A percentile compares a stretch with the other conserved stretches of the same genome.
Conservation (phyloP, 2,797 vertebrate genomes). For the Mormyrops attenuatus region DNA sequence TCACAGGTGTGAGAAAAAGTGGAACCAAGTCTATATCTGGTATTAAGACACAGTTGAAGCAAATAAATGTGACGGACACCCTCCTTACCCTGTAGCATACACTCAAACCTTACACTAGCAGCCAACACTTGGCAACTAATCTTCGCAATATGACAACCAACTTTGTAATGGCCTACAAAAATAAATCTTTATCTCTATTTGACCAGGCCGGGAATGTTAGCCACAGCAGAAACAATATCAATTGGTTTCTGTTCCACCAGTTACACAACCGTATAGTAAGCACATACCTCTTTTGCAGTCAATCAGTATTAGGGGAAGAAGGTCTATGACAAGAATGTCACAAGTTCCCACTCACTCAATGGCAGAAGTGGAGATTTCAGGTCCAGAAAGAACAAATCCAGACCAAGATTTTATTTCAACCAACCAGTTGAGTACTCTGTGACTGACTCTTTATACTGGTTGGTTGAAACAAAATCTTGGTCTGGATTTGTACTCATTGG, state of each 20-base stretch:
- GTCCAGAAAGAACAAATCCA: not conserved
- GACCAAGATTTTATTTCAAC: not conserved
- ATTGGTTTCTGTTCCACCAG: not conserved
- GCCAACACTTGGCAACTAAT: not conserved
- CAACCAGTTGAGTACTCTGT: not conserved
- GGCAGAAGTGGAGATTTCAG: not conserved
- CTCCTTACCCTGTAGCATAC: not conserved
- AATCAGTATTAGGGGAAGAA: not conserved
- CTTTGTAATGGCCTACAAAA: not conserved
- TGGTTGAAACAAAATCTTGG: no score
- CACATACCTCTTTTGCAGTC: not conserved
- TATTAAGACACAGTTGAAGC: not conserved
- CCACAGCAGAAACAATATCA: not conserved
- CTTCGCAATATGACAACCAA: not conserved
- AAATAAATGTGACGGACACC: not conserved
- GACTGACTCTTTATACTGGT: not conserved
- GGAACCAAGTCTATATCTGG: not conserved
- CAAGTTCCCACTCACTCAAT: not conserved
- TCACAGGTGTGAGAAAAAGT: not conserved
- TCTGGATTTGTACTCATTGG: no score
- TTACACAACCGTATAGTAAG: not conserved
- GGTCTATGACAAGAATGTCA: not conserved
- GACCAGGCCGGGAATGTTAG: not conserved
- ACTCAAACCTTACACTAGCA: not conserved
- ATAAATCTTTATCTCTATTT: not conserved